Evolutionary conservation across 2,113 vertebrate species (phyloP), one percentile per base, ranked within the genome.

Genomic region (Orycteropus afer): DNA sequence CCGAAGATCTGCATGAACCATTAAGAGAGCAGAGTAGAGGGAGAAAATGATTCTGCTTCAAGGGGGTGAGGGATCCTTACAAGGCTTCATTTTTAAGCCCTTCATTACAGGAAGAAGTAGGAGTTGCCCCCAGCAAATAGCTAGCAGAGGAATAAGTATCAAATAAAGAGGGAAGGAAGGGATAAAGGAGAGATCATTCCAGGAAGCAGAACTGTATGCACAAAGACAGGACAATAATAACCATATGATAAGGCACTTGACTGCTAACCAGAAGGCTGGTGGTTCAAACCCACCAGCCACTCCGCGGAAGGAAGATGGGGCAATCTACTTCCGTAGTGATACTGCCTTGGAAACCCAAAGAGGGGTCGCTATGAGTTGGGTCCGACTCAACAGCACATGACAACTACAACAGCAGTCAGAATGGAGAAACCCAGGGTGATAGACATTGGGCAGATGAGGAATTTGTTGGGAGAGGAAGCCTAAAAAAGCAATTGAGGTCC

Each of bases 101-200:
- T 77, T 67, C 47, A 40, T 95, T 71, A 84, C 40, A 84, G 87
- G 42, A 57, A 65, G 40, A 86, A 53, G 67, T 4, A 27, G 32
- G 67, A 77, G 59, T 17, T 69, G 8, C 17, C 34, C 90, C 49
- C n/a, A 91, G 29, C 0, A 37, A 17, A 67, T 47, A 57, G 42
- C 1, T 55, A 27, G 74, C 22, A 83, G 1, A 57, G 37, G 13
- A 11, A 73, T 73, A n/a, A 22, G 10, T 47, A 67, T 25, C n/a
- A n/a, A n/a, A n/a, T n/a, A n/a, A n/a, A n/a, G n/a, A n/a, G 67
- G n/a, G 12, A 34, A 32, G 25, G 51, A 20, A 45, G 57, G n/a
- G 69, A 29, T 86, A n/a, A 55, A 71, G 0, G 1, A 42, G 29
- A 65, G 32, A 5, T 2, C n/a, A 5, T 37, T 45, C 32, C 25